Conservation (phyloP, 2,113 vertebrate genomes). For the Astatoreochromis straeleni region DNA sequence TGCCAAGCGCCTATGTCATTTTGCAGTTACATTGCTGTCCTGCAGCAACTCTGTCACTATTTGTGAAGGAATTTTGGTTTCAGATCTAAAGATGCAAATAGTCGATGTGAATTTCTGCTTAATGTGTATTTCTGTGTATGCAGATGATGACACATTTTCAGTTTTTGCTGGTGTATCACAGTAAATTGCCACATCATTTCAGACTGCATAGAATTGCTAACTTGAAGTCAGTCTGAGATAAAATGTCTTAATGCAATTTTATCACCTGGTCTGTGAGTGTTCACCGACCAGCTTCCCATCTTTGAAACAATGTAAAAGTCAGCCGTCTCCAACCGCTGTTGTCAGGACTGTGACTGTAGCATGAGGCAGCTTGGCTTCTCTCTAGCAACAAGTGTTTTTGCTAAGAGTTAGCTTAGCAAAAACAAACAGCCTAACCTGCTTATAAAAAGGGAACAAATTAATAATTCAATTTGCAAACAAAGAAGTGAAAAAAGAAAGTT, state of each 20-base stretch:
- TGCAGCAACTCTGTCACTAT: not conserved
- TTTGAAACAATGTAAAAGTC: not conserved
- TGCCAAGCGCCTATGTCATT: rapidly evolving
- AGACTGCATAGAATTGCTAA: rapidly evolving
- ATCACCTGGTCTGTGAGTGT: not conserved
- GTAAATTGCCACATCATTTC: not conserved
- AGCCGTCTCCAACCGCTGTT: rapidly evolving
- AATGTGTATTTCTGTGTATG: not conserved
- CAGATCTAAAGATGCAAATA: not conserved
- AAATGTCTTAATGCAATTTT: not conserved
- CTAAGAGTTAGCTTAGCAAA: not conserved
- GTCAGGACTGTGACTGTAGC: rapidly evolving
- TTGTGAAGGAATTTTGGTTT: not conserved
- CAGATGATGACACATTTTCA: not conserved
- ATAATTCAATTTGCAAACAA: not conserved
- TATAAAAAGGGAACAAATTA: not conserved
- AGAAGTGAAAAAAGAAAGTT: not conserved
- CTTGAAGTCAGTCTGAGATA: not conserved
- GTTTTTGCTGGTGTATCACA: not conserved
- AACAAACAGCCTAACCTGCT: rapidly evolving
- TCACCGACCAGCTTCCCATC: not conserved
- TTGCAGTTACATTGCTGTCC: not conserved
- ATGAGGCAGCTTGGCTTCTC: not conserved
- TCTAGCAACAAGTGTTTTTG: not conserved
- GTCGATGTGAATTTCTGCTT: not conserved